Evolutionary conservation across 2,113 vertebrate genomes (phyloP).

Genomic region (Podilymbus podiceps): DNA sequence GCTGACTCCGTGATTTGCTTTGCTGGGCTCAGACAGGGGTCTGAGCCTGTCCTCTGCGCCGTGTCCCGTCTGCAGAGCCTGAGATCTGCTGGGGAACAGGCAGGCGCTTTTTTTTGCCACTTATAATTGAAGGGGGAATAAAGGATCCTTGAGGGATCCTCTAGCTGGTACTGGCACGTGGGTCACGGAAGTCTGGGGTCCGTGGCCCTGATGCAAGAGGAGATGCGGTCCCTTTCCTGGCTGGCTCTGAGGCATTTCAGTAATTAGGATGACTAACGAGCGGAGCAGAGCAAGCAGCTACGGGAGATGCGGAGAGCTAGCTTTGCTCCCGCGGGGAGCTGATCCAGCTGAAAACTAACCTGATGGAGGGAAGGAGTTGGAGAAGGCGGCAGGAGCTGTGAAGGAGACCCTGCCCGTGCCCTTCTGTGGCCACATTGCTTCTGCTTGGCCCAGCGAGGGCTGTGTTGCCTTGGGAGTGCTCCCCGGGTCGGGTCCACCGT

Average conservation of each 20-base stretch:
- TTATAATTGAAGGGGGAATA: neutral
- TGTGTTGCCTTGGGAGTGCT: neutral
- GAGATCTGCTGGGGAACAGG: fast-evolving
- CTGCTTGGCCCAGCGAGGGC: fast-evolving
- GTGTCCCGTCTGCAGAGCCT: neutral
- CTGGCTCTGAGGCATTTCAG: neutral
- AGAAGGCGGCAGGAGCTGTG: neutral
- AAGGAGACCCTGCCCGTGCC: fast-evolving
- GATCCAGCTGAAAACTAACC: neutral
- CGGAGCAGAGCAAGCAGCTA: neutral
- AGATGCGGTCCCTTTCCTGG: neutral
- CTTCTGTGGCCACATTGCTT: neutral
- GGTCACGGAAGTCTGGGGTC: neutral
- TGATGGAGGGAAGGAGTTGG: neutral
- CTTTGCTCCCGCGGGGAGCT: neutral
- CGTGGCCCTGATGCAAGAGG: fast-evolving
- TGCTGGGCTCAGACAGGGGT: neutral
- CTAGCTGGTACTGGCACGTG: neutral
- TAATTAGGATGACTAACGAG: neutral
- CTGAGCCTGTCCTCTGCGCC: fast-evolving
- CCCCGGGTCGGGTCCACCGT: fast-evolving
- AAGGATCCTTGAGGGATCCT: neutral
- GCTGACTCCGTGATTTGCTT: neutral
- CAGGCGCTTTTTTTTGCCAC: neutral
- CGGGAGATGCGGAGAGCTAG: neutral